These are phyloP conservation scores for Drosophila putrida DNA, from an alignment of 2,888 invertebrate genomes.

Conservation along the genomic window DNA sequence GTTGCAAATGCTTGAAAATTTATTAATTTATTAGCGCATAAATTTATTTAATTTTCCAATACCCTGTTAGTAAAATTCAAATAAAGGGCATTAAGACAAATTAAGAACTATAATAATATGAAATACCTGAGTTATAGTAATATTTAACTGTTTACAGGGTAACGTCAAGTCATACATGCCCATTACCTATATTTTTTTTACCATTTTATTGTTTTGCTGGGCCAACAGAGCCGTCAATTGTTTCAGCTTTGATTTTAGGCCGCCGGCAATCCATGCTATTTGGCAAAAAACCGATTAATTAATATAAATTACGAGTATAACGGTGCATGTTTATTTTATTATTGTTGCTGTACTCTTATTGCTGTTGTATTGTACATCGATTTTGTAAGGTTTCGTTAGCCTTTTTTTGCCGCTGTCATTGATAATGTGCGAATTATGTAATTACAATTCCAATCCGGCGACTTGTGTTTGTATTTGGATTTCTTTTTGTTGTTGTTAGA, in stretches of 20 bases:
- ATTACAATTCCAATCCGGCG: conserved; percentile 54
- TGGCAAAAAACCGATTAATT: conserved; percentile 66
- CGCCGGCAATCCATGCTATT: conserved; percentile 34
- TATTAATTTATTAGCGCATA: conserved; percentile 61
- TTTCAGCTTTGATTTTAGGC: conserved; percentile 68
- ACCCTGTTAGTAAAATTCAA: background rate
- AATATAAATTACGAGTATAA: conserved; percentile 72
- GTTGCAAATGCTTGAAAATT: conserved; percentile 40
- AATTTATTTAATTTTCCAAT: conserved; percentile 44
- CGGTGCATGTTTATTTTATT: conserved; percentile 29
- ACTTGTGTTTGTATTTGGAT: conserved; percentile 24
- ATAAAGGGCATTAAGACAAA: background rate
- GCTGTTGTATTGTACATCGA: conserved; percentile 32
- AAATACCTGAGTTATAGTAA: background rate
- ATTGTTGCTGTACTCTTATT: conserved; percentile 8
- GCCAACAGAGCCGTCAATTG: conserved; percentile 35
- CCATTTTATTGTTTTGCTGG: conserved; percentile 12
- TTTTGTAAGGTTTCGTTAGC: conserved; percentile 43
- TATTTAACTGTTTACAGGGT: background rate
- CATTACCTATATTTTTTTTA: conserved; percentile 2
- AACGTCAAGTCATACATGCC: background rate
- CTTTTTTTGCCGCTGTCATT: conserved; percentile 54
- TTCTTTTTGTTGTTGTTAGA: conserved; percentile 5
- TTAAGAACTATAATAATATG: background rate
- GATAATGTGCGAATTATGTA: conserved; percentile 79